A percentile compares a stretch with the other conserved stretches of the same genome.
Conservation (phyloP, 2,797 vertebrate species). For the Mormyrus hasselquistii region DNA sequence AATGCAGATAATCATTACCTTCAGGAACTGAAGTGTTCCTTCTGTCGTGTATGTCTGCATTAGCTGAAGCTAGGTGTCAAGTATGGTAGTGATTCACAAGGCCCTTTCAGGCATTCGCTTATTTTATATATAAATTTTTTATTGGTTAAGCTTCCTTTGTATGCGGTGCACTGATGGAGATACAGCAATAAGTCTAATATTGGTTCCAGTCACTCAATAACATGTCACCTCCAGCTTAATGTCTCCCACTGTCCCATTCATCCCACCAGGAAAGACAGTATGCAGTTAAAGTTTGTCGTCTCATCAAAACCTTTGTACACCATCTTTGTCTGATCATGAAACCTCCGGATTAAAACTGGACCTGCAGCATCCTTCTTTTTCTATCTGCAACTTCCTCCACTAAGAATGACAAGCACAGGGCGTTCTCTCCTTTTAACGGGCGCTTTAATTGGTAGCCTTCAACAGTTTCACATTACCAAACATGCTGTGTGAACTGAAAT, state of each 20-base stretch:
- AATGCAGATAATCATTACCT: background rate
- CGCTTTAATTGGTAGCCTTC: background rate
- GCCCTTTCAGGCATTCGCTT: background rate
- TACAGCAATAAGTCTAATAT: background rate
- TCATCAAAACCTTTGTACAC: background rate
- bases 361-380: background rate
- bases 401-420: background rate
- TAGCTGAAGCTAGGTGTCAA: background rate
- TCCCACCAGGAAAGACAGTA: background rate
- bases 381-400: background rate
- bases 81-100: background rate
- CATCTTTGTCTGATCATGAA: background rate
- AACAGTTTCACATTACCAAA: background rate
- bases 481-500: background rate
- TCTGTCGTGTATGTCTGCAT: background rate
- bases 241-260: background rate
- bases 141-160: background rate
- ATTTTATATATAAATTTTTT: constrained; percentile 1
- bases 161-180: background rate
- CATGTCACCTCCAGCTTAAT: background rate
- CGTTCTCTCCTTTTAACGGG: background rate
- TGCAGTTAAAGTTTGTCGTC: background rate
- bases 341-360: background rate
- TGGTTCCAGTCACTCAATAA: background rate
- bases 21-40: background rate